phyloP scores from a whole-genome alignment of 2,888 invertebrate species.

The Apotomis capreana region DNA sequence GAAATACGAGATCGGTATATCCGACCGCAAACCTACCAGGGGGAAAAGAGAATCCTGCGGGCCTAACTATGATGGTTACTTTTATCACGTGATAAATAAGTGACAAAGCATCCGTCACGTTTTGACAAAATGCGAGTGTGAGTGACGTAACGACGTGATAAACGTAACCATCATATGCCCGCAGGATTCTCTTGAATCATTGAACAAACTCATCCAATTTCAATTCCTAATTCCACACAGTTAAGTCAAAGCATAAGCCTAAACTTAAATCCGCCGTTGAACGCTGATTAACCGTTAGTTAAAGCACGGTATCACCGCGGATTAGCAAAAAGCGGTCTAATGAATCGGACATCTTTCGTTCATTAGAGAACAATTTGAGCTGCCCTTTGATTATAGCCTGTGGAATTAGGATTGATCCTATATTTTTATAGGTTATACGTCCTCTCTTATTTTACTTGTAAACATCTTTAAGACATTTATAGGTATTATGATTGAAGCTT shows the following conservation, averaged over 20 bases:
- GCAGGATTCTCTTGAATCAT: not conserved
- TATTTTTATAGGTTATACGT: not conserved
- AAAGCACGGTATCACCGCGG: constrained; percentile 22
- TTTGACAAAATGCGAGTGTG: too few relatives aligned
- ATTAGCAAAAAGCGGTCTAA: constrained; percentile 32
- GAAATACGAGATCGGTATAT: too few relatives aligned
- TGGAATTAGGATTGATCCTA: constrained; percentile 17
- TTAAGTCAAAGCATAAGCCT: constrained; percentile 1
- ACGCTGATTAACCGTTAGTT: constrained; percentile 27
- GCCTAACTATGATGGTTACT: too few relatives aligned
- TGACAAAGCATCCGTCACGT: too few relatives aligned
- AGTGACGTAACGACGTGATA: too few relatives aligned
- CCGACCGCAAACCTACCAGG: too few relatives aligned
- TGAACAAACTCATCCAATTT: constrained; percentile 14
- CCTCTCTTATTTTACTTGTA: too few relatives aligned
- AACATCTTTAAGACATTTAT: too few relatives aligned
- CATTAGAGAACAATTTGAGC: constrained; percentile 35
- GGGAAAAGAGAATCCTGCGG: too few relatives aligned
- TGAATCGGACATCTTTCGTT: constrained; percentile 40
- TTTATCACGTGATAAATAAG: too few relatives aligned
- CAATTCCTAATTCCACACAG: not conserved
- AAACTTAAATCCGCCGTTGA: constrained; percentile 12
- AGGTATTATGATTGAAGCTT: too few relatives aligned
- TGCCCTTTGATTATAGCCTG: constrained; percentile 15
- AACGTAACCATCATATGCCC: too few relatives aligned